Evolutionary conservation across 2,113 vertebrate species (phyloP).

Genomic region (Pseudolaguvia tuberculata): DNA sequence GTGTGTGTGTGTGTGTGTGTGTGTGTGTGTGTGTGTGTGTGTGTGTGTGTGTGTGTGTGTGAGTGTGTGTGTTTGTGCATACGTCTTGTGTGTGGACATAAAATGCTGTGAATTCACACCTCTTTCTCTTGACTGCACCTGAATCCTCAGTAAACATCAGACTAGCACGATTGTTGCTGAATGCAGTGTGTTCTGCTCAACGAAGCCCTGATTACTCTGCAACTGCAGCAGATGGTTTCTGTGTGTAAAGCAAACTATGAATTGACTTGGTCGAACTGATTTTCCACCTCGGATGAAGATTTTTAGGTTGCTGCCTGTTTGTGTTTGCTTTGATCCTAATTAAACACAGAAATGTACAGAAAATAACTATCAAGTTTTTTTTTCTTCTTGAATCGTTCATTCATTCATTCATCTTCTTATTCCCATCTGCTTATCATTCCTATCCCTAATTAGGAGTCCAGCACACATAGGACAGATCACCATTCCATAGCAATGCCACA

Average conservation of each 20-base stretch:
- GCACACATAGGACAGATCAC: no score
- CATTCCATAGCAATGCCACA: no score
- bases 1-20: no score
- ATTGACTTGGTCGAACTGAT: slow-evolving; percentile 27
- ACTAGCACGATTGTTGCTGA: slow-evolving; percentile 36
- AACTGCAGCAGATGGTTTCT: background rate
- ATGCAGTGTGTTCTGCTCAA: slow-evolving; percentile 6
- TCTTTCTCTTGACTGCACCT: background rate
- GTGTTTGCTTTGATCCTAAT: background rate
- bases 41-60: slow-evolving; percentile 6
- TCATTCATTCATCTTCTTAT: no score
- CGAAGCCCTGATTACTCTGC: background rate
- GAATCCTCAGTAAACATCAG: slow-evolving; percentile 22
- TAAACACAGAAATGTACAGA: background rate
- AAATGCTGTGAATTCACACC: slow-evolving; percentile 32
- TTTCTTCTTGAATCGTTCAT: background rate
- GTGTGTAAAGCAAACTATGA: slow-evolving; percentile 11
- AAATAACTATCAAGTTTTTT: background rate
- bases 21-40: no score
- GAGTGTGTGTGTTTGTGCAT: no score
- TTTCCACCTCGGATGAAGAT: background rate
- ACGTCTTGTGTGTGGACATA: no score
- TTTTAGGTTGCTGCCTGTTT: background rate
- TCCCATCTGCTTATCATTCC: no score
- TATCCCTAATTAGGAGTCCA: no score